Conservation (phyloP, 2,113 vertebrate species). For the Cinclus mexicanus region DNA sequence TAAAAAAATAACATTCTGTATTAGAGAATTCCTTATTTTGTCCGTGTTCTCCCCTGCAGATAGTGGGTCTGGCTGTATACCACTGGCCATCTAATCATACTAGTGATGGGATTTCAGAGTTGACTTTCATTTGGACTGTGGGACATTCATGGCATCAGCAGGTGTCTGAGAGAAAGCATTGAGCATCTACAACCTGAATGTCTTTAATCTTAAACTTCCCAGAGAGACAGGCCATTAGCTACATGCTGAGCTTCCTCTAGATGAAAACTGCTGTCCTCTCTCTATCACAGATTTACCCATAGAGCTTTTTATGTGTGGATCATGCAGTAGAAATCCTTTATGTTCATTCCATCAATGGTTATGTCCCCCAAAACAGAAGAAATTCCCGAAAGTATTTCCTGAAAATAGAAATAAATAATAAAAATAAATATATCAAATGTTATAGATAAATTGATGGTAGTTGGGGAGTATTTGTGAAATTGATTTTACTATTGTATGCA, state of each 20-base stretch:
- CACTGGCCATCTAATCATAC: neutral
- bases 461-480: neutral
- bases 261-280: neutral
- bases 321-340: neutral
- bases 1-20: neutral
- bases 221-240: neutral
- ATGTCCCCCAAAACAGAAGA: neutral
- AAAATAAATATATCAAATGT: neutral
- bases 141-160: neutral
- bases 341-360: neutral
- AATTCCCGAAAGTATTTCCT: neutral
- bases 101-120: neutral
- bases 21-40: neutral
- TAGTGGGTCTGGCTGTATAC: neutral
- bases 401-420: neutral
- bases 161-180: neutral
- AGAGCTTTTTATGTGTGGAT: neutral
- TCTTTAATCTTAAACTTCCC: neutral
- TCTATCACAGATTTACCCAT: neutral
- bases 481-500: neutral
- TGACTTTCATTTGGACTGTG: neutral
- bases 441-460: neutral
- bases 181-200: neutral
- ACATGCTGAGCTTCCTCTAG: neutral
- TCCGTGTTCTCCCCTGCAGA: neutral